Conservation (phyloP, 2,797 vertebrate species). For the Sorex maritimensis region DNA sequence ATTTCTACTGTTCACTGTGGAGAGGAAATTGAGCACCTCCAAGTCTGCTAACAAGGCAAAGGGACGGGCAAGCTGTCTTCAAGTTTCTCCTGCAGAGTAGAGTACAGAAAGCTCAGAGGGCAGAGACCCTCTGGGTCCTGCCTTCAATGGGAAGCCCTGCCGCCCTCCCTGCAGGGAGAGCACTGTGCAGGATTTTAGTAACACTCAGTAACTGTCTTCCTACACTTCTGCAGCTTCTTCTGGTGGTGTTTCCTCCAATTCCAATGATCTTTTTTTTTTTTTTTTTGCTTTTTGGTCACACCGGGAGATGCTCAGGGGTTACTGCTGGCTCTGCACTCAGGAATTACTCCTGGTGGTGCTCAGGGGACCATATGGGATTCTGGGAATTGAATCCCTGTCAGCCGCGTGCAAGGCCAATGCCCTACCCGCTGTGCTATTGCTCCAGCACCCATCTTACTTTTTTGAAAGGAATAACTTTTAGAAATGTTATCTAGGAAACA, state of each 20-base stretch:
- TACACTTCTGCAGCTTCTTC: neutral
- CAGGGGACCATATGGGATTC: too few relatives aligned
- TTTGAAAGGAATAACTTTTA: neutral
- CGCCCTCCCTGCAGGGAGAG: neutral
- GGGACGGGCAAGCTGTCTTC: neutral
- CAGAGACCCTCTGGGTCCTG: neutral
- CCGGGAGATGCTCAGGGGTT: too few relatives aligned
- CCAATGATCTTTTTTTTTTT: neutral
- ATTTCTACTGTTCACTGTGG: neutral
- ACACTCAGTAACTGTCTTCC: neutral
- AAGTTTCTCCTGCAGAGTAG: neutral
- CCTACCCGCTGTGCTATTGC: too few relatives aligned
- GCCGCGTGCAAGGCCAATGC: too few relatives aligned
- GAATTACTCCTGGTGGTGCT: too few relatives aligned
- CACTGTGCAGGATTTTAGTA: neutral
- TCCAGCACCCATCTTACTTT: neutral
- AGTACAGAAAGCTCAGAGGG: neutral
- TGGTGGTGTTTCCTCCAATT: neutral
- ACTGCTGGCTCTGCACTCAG: too few relatives aligned
- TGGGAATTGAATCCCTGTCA: too few relatives aligned
- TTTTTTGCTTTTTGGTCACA: too few relatives aligned
- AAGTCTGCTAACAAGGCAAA: neutral
- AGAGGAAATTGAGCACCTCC: neutral
- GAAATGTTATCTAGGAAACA: neutral
- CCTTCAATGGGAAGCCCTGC: neutral